Conservation (phyloP, 1,140 invertebrate genomes). For the Aradophagus sp. region DNA sequence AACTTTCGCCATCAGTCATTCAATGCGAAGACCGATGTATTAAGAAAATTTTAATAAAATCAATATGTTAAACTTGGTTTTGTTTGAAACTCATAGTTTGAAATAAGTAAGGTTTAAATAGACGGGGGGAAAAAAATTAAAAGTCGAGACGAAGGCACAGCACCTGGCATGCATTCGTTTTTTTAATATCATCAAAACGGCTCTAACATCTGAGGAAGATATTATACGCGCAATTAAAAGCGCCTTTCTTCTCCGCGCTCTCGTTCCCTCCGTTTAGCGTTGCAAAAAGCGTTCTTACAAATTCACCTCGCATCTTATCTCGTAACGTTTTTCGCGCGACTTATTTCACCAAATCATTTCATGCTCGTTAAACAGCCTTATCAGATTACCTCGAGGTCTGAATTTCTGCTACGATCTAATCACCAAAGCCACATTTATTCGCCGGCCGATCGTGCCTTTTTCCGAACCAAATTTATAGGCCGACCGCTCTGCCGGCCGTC, state of each 20-base stretch:
- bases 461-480: conserved; percentile 23
- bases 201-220: conserved; percentile 23
- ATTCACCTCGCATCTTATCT: conserved; percentile 33
- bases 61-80: too few relatives aligned
- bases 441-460: background rate
- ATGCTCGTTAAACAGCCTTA: conserved; percentile 48
- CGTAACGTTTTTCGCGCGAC: conserved; percentile 26
- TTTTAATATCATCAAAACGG: conserved; percentile 27
- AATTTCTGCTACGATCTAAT: conserved; percentile 41
- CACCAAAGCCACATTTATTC: conserved; percentile 31
- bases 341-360: conserved; percentile 50
- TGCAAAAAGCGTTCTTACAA: conserved; percentile 29
- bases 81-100: background rate
- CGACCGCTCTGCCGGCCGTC: conserved; percentile 12
- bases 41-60: too few relatives aligned
- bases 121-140: conserved; percentile 3
- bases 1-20: too few relatives aligned
- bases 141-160: background rate
- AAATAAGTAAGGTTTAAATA: conserved; percentile 7
- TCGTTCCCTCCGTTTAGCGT: background rate
- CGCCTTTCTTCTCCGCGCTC: conserved; percentile 6
- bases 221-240: conserved; percentile 36
- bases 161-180: conserved; percentile 6
- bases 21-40: too few relatives aligned
- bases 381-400: conserved; percentile 35